phyloP scores from a whole-genome alignment of 2,113 vertebrate species.

The Cyanoderma ruficeps region DNA sequence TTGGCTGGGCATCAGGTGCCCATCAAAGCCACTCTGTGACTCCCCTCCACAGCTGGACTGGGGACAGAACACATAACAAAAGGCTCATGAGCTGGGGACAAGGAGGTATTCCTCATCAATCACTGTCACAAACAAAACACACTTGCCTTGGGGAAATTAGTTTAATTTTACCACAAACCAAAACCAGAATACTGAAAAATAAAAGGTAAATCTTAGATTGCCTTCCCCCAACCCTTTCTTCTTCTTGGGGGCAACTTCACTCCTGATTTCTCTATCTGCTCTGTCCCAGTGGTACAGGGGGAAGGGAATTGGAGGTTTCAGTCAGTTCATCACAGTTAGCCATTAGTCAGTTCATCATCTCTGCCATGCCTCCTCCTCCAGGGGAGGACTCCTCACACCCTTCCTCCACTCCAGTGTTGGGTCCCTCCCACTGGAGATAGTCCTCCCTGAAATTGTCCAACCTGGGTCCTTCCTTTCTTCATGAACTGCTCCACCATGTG shows the following conservation, averaged over 20 bases:
- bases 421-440: neutral
- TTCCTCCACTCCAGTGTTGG: neutral
- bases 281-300: no score
- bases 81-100: neutral
- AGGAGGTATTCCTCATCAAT: neutral
- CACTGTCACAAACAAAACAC: neutral
- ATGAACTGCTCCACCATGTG: neutral
- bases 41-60: neutral
- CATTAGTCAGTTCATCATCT: neutral
- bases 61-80: neutral
- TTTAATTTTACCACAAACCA: neutral
- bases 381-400: neutral
- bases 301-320: neutral
- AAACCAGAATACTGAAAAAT: neutral
- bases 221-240: neutral
- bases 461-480: neutral
- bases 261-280: rapidly evolving
- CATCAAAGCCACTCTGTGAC: neutral
- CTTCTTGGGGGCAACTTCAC: rapidly evolving
- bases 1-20: neutral
- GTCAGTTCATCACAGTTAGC: neutral
- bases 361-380: neutral
- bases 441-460: neutral
- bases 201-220: neutral
- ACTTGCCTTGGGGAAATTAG: neutral